Base-by-base conservation (phyloP, 2,797 vertebrate genomes). In the Cichlasoma orientale region DNA sequence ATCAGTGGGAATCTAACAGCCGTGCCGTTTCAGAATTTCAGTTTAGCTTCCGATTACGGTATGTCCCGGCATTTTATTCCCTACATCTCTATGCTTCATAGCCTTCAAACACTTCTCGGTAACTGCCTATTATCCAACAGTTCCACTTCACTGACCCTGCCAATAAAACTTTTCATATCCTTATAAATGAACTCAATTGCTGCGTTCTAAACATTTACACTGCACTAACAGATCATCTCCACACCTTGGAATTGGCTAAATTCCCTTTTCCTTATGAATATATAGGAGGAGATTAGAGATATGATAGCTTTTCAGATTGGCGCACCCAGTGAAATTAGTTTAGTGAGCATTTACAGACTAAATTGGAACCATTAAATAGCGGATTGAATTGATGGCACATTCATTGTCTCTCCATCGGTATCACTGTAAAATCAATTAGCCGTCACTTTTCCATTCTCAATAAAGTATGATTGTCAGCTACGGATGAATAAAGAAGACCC, bases 101-200 rank as follows among this genome's bases (percentile, higher is more conserved):
- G 96, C 97, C 96, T 97, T 98, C 97, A 94, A 96, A 97, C 97
- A 97, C 97, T 98, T 97, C 97, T 97, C 96, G 96, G 98, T 98
- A 99, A 99, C 97, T 98, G 97, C 98, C 98, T 99, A 99, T 99
- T 99, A 99, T 97, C 97, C 96, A 89, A 96, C 96, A 97, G 98
- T 99, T 99, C 98, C 98, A 97, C 97, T 98, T 95, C 96, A 96
- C 96, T 96, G 97, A 97, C 97, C 97, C 97, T 97, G 97, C 98
- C 98, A 99, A 99, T 99, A 99, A 99, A 99, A 99, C 97, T 99
- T 99, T 99, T 99, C 98, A 99, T 99, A 99, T 97, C 97, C 98
- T 99, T 99, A 99, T 99, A 99, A 99, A 99, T 98, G 98, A 98
- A 99, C 97, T 98, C 97, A 97, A 99, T 99, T 97, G 98, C 97